Percentiles rank a stretch among this genome's conserved stretches.
Evolutionary conservation across 2,113 vertebrate genomes (phyloP).

Genomic region (Uropsilus gracilis): DNA sequence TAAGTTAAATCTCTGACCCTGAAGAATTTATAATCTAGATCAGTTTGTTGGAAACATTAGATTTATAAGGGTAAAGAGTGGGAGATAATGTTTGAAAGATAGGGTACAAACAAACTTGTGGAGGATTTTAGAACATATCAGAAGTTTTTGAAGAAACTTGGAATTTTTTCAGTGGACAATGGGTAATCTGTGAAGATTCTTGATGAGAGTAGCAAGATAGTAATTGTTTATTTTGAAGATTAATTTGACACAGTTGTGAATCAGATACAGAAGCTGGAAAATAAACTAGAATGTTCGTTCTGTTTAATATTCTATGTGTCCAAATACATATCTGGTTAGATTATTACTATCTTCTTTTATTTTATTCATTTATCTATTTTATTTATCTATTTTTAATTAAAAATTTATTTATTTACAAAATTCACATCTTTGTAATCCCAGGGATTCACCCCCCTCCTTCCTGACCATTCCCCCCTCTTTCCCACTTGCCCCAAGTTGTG

Average conservation of each 20-base stretch:
- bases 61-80: not conserved
- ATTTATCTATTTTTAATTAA: too few species aligned
- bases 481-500: too few species aligned
- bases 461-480: too few species aligned
- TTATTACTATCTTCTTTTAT: constrained; percentile 41
- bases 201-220: not conserved
- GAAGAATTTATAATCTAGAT: not conserved
- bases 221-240: constrained; percentile 43
- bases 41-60: not conserved
- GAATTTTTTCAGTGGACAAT: not conserved
- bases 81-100: not conserved
- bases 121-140: not conserved
- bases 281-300: constrained; percentile 59
- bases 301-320: constrained; percentile 9
- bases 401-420: too few species aligned
- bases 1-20: not conserved
- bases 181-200: constrained; percentile 9
- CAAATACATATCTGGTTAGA: constrained; percentile 27
- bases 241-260: not conserved
- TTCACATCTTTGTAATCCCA: too few species aligned
- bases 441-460: too few species aligned
- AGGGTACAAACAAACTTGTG: not conserved
- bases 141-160: not conserved
- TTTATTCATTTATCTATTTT: too few species aligned
- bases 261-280: not conserved